Evolutionary conservation across 64 coral and sea anemone species (phyloP).

Genomic region (Actinia equina): DNA sequence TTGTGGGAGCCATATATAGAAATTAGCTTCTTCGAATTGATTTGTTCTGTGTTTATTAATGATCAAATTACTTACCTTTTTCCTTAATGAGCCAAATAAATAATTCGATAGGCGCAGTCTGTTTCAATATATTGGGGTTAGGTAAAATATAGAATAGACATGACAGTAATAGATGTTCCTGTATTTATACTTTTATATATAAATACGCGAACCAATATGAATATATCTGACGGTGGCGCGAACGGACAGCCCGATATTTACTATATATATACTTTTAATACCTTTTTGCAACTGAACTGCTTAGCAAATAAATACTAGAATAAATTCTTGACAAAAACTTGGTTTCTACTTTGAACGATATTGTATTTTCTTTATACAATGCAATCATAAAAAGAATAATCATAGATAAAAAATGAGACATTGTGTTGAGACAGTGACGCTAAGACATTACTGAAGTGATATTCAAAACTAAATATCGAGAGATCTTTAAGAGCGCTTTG

Average conservation of each 20-base stretch:
- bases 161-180: not conserved
- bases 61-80: not conserved
- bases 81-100: constrained; percentile 6
- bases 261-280: not conserved
- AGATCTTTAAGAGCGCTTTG: not conserved
- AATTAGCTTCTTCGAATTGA: not conserved
- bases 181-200: not conserved
- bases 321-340: not conserved
- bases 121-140: not conserved
- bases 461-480: not conserved
- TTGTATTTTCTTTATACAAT: not conserved
- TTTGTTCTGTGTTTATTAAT: not conserved
- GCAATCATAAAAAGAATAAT: not conserved
- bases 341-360: not conserved
- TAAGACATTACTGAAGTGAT: not conserved
- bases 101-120: constrained; percentile 1
- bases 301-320: not conserved
- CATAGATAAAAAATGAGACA: not conserved
- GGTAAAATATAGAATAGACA: not conserved
- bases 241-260: not conserved
- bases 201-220: not conserved
- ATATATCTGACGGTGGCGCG: not conserved
- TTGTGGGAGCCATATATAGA: not conserved
- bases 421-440: not conserved
- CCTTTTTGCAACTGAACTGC: not conserved